Base-by-base conservation (phyloP, 1,140 invertebrate species). In the Zaprionus ghesquierei region DNA sequence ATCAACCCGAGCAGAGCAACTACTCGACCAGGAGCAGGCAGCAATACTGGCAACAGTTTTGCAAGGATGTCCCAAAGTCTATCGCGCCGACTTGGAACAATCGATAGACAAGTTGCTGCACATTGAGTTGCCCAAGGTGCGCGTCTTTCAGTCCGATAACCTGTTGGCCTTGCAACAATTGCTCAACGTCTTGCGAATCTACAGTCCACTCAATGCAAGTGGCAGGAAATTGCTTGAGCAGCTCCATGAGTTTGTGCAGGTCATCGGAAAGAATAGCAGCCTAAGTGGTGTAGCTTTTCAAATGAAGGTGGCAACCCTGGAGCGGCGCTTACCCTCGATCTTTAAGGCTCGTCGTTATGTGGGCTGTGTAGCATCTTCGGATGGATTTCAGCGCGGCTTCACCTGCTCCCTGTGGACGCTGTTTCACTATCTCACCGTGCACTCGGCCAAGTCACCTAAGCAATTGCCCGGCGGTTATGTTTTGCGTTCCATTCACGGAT, bases 341-440 rank as follows among this genome's bases (percentile, higher is more conserved):
- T 90, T 84, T 27, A 87, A 81, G 29, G 95, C 12, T 98, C 98
- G 44, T 12, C 82, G 79, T 0, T 73, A 76, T 38, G 58, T 86
- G 1, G 95, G 95, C 15, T 99, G 98, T 91, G 94, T 94, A 82
- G 53, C 55, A 12, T 76, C n/a, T n/a, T n/a, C 85, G 5, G 92
- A 93, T 27, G 92, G 95, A 1, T 92, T 94, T 25, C 94, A 93
- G 62, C 94, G 98, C 49, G 97, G 98, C 3, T 99, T 98, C 92
- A 97, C 98, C 2, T 99, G 98, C 93, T 95, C 97, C 2, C 92
- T 99, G 18, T 99, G 98, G 98, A 96, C 95, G 27, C 93, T 98
- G 65, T 99, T 99, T 90, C 98, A 99, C 91, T 96, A 96, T 49
- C 91, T 99, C 3, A 98, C 97, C 6, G 96, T 99, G 0, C 95